Base-by-base conservation (phyloP, 2,113 vertebrate genomes). In the Oenanthe melanoleuca region DNA sequence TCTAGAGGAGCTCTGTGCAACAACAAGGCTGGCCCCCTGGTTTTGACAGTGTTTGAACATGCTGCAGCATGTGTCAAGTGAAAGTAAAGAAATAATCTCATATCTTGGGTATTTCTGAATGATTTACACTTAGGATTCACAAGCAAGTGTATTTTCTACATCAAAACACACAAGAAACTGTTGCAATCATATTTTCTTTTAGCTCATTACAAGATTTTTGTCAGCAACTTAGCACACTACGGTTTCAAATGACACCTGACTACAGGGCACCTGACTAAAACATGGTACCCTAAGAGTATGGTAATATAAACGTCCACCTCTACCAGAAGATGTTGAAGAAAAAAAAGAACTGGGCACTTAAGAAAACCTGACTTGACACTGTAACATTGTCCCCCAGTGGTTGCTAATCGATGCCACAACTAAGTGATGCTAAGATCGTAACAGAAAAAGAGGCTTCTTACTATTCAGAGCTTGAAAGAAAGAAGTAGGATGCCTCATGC, bases 1-100 rank as follows among this genome's bases (percentile, higher is more conserved):
- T 55, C 21, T 2, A 1, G 20, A 9, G 34, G 8, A 71, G 86
- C 42, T 72, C n/a, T 0, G 0, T 14, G 2, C 1, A 1, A 45
- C 47, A 88, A 38, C 50, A 12, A 20, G 0, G 16, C 42, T 20
- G 49, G 29, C 0, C 1, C 55, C 12, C 14, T 1, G 2, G 20
- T 31, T 72, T 4, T 44, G 50, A 83, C 34, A 67, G 56, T 31
- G 70, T 49, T 4, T 29, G 38, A 73, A 92, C 69, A 60, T 21
- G 49, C 37, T 71, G 42, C 25, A 82, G 61, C 21, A 6, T 1
- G 6, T 12, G 20, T 12, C 53, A 71, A 70, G 61, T 14, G 29
- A n/a, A 74, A 85, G 18, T 69, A 77, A 70, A 77, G 1, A 57
- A 47, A 20, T 44, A 26, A 86, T 26, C 33, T 66, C 22, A 0